Evolutionary conservation across 2,113 vertebrate species (phyloP), one percentile per base, ranked within the genome.

Genomic region (Emberiza fucata): DNA sequence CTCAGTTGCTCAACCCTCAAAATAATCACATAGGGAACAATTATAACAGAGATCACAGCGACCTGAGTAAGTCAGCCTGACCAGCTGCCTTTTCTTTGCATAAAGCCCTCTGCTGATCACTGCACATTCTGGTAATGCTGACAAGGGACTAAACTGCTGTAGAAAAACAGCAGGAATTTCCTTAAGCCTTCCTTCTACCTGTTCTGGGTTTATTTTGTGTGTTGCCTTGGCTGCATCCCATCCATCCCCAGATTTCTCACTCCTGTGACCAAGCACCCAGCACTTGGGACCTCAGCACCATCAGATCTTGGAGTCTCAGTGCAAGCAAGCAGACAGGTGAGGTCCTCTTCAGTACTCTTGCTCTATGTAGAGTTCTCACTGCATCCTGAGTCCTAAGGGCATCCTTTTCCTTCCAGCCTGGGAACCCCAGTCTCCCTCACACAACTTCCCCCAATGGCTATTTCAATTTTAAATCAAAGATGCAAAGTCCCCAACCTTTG

Each of bases 21-120:
- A 95, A 95, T 88, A 88, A 96, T 94, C 94, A 88, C 82, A 92
- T 1, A 75, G 80, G 48, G 95, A 96, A 94, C 96, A 93, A 93
- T 78, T 81, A 78, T 50, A 94, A 86, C 10, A 83, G 83, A 88
- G 95, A 95, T 88, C 91, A 93, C 42, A 93, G 86, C 6, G 83
- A 95, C 94, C 83, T 3, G 27, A 68, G 88, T 61, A 81, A 96
- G 94, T 90, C 91, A 94, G 47, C 80, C 80, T 88, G 94, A 92
- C 90, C 92, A 75, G 82, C 81, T 61, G 82, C 92, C 68, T 93
- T 78, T 83, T 40, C 82, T 88, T 81, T 94, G 94, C 88, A 68
- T 64, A 84, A 81, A 83, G 76, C 40, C 39, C 76, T 96, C 76
- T 2, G 19, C 40, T 33, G 79, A 86, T 71, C 68, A 33, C 72